Base-by-base conservation (phyloP, 2,888 invertebrate species). In the Epinotia brunnichana region DNA sequence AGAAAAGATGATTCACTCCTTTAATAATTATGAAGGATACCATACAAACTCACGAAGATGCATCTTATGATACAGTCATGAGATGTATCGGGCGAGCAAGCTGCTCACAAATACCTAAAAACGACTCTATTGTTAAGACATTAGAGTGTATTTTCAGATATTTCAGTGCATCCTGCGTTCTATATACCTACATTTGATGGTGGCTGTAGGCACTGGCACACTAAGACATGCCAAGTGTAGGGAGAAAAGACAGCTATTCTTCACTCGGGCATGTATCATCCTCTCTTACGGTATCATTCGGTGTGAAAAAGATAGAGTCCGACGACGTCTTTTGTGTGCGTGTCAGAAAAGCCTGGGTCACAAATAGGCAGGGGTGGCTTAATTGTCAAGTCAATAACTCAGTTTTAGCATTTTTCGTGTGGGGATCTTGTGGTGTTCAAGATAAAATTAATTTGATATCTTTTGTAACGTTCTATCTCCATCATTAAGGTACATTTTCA, bases 351-450 rank as follows among this genome's bases (percentile, higher is more conserved):
- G 4, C 9, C 2, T 24, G n/a, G 41, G 67, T 72, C 72, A 72
- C 48, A 48, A 10, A 15, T 10, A 19, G 54, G 61, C 54, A 39
- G 61, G 71, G 72, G 72, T 72, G 72, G 29, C 67, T 72, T 72
- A 72, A 72, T 72, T 72, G 72, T 51, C 48, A 35, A 62, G 54
- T 62, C 60, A 71, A 71, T 69, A 69, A 21, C 48, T 66, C 41
- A 59, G 51, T 68, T 56, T 72, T 48, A n/a, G n/a, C n/a, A 48
- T 15, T 44, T 39, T 9, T 60, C 60, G 54, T 41, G 17, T n/a
- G 69, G 61, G 72, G 61, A 51, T 21, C 54, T 48, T 24, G 13
- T 39, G 61, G 24, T 44, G 10, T n/a, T 17, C 19, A 4, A 56
- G 44, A 48, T 35, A 17, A 61, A 54, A 48, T 35, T 51, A 69